These are phyloP conservation scores for Bos indicus DNA, from an alignment of 2,113 vertebrate genomes.

Conservation along the genomic window DNA sequence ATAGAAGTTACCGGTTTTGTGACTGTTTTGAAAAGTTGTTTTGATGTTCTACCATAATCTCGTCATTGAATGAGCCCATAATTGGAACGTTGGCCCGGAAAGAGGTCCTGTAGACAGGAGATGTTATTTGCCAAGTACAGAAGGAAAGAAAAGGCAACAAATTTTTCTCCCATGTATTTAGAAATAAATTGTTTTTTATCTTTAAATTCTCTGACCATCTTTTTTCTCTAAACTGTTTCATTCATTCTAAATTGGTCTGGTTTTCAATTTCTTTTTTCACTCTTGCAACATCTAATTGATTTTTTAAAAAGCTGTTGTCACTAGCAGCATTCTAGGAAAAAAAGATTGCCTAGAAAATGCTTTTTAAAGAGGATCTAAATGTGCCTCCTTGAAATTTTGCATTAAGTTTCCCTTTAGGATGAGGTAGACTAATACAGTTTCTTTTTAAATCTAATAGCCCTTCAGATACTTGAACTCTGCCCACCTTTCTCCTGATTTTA, in stretches of 20 bases:
- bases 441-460: neutral
- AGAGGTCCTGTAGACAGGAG: neutral
- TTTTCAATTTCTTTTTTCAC: neutral
- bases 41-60: neutral
- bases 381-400: neutral
- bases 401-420: neutral
- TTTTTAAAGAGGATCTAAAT: neutral
- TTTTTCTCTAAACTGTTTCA: neutral
- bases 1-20: neutral
- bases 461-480: neutral
- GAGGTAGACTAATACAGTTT: neutral
- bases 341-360: neutral
- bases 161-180: neutral
- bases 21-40: slow-evolving; percentile 19
- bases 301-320: neutral
- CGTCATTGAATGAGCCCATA: neutral
- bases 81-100: neutral
- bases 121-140: neutral
- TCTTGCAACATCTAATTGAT: neutral
- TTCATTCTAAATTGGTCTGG: neutral
- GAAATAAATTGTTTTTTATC: neutral
- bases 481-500: neutral
- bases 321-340: neutral
- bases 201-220: neutral
- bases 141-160: neutral